phyloP scores from a whole-genome alignment of 2,797 vertebrate species.

The Calcarius lapponicus region DNA sequence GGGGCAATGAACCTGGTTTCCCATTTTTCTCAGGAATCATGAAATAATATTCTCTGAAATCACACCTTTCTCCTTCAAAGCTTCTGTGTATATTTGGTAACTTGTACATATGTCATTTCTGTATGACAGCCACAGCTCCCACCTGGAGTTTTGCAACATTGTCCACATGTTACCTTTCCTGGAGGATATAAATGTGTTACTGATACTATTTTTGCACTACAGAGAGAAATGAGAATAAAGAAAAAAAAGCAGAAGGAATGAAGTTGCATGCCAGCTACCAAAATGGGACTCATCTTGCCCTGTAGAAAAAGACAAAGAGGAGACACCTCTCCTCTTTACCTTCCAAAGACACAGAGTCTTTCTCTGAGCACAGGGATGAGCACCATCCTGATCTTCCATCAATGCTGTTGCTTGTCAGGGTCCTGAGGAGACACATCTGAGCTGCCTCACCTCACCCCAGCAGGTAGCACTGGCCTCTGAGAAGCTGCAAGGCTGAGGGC shows the following conservation, averaged over 20 bases:
- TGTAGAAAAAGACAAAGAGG: background rate
- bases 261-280: background rate
- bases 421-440: background rate
- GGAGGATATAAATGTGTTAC: conserved; percentile 76
- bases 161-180: conserved; percentile 79
- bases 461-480: background rate
- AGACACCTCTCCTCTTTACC: background rate
- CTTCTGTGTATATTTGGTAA: conserved; percentile 80
- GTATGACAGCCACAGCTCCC: conserved; percentile 80
- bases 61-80: conserved; percentile 80
- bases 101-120: conserved; percentile 82
- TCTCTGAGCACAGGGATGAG: background rate
- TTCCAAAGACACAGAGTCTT: background rate
- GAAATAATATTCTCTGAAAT: conserved; percentile 72
- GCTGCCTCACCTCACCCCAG: background rate
- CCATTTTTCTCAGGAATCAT: conserved; percentile 66
- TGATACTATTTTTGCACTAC: conserved; percentile 77
- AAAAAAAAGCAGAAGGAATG: conserved; percentile 26
- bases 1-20: conserved; percentile 69
- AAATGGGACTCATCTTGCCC: background rate
- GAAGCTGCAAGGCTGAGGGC: background rate
- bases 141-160: conserved; percentile 83
- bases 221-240: conserved; percentile 54
- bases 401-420: background rate
- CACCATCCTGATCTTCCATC: background rate